A percentile compares a stretch with the other conserved stretches of the same genome.
Conservation (phyloP, 2,113 vertebrate species). For the Collichthys lucidus region DNA sequence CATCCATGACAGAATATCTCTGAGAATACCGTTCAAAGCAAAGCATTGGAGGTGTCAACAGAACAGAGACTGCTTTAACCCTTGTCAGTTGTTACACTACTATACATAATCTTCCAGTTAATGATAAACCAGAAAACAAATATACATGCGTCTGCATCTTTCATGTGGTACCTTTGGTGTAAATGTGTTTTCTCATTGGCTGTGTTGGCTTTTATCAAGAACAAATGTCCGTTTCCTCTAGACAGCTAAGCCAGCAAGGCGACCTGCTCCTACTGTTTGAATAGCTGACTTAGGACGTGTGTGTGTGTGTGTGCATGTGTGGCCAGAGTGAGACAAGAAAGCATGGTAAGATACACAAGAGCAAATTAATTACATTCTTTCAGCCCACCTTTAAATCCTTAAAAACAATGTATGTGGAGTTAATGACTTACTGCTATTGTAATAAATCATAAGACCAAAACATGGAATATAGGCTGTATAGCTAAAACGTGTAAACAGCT, state of each 20-base stretch:
- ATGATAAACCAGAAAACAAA: conserved; percentile 54
- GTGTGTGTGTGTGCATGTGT: neutral
- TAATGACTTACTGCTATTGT: too few species aligned
- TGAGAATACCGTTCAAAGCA: neutral
- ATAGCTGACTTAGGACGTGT: neutral
- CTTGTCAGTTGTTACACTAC: neutral
- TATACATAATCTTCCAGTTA: conserved; percentile 22
- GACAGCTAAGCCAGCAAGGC: neutral
- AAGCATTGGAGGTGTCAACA: neutral
- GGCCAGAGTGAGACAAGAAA: too few species aligned
- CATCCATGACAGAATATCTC: neutral
- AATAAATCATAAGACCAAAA: too few species aligned
- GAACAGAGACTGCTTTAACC: neutral
- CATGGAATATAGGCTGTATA: too few species aligned
- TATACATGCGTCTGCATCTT: neutral
- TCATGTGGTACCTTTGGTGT: neutral
- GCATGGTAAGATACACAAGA: neutral
- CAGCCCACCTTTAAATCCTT: too few species aligned
- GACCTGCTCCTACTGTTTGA: neutral
- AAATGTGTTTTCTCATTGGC: neutral
- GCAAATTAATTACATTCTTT: too few species aligned
- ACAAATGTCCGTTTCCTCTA: conserved; percentile 21
- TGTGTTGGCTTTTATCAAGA: conserved; percentile 10
- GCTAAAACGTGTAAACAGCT: too few species aligned
- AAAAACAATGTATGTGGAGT: too few species aligned